Evolutionary conservation across 2,888 invertebrate genomes (phyloP).

Genomic region (Lottia scabra): DNA sequence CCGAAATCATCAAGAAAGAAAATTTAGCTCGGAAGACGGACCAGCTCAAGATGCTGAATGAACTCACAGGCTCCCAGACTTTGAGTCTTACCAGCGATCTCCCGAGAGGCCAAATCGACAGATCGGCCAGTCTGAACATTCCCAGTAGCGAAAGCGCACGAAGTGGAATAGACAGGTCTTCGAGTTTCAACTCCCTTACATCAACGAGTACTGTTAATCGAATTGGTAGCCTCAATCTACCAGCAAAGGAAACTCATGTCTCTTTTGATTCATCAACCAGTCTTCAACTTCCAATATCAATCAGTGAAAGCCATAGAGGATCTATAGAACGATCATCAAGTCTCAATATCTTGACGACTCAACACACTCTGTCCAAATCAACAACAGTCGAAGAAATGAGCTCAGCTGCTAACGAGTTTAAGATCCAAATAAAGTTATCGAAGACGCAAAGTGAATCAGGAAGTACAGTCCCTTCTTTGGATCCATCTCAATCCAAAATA

Average conservation of each 20-base stretch:
- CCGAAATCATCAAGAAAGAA: conserved; percentile 8
- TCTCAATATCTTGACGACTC: background rate
- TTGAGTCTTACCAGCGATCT: background rate
- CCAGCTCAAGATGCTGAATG: conserved; percentile 10
- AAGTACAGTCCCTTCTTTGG: background rate
- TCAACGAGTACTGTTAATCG: background rate
- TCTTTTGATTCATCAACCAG: conserved; percentile 11
- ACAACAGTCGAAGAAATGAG: conserved; percentile 11
- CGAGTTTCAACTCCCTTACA: conserved; percentile 9
- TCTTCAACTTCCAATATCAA: conserved; percentile 5
- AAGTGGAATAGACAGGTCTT: conserved; percentile 10
- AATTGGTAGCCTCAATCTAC: background rate
- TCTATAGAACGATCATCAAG: background rate
- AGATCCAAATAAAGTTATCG: conserved; percentile 51
- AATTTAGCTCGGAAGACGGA: conserved; percentile 14
- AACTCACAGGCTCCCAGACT: conserved; percentile 3
- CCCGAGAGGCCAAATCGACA: background rate
- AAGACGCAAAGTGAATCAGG: conserved; percentile 20
- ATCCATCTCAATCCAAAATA: background rate
- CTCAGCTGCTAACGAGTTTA: conserved; percentile 43
- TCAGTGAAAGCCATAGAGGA: conserved; percentile 19
- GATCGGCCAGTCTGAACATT: background rate
- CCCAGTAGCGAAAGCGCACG: background rate
- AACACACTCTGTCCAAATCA: conserved; percentile 1
- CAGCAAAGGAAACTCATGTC: conserved; percentile 7